A percentile compares a stretch with the other conserved stretches of the same genome.
Evolutionary conservation across 2,888 invertebrate genomes (phyloP).

Genomic region (Monoplex corrugatus): DNA sequence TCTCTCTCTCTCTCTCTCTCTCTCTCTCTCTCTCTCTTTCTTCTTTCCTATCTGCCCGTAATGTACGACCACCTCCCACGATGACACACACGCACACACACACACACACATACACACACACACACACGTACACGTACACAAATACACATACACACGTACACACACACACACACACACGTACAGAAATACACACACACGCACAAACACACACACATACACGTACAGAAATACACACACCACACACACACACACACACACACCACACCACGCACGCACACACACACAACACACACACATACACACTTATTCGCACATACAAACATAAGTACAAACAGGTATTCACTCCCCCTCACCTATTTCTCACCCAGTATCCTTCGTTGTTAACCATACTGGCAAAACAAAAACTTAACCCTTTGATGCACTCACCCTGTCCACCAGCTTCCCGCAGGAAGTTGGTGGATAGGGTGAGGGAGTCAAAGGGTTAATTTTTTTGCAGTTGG

Average conservation of each 20-base stretch:
- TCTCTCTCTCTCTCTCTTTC: constrained; percentile 46
- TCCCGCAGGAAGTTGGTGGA: too few species aligned
- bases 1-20: constrained; percentile 33
- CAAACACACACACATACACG: neutral
- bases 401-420: too few species aligned
- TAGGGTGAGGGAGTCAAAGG: too few species aligned
- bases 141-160: neutral
- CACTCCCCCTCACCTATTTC: too few species aligned
- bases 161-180: neutral
- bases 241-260: neutral
- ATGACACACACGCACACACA: neutral
- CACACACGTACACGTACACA: neutral
- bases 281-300: neutral
- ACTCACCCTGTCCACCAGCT: too few species aligned
- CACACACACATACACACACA: neutral
- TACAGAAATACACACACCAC: neutral
- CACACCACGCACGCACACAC: neutral
- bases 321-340: too few species aligned
- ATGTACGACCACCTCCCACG: neutral
- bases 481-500: too few species aligned
- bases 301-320: neutral
- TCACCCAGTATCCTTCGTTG: too few species aligned
- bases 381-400: too few species aligned
- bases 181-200: neutral
- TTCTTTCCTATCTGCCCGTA: too few species aligned